These are phyloP conservation scores for Archivesica marissinica DNA, from an alignment of 1,140 invertebrate species.

Conservation along the genomic window DNA sequence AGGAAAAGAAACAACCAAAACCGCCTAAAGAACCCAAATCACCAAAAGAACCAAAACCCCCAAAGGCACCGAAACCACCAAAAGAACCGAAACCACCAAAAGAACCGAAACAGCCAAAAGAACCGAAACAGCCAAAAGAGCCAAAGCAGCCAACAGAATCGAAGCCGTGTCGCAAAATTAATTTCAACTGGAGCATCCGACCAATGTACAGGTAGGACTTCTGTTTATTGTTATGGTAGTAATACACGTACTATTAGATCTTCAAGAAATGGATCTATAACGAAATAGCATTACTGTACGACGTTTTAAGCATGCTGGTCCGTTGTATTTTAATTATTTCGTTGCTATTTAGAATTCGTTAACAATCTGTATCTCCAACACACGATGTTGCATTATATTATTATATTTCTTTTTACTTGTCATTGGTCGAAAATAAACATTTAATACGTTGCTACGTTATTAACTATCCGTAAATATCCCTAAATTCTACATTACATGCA, in stretches of 20 bases:
- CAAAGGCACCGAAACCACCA: conserved; percentile 5
- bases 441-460: no score
- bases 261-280: background rate
- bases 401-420: no score
- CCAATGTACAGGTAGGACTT: conserved; percentile 51
- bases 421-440: no score
- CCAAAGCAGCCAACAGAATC: background rate
- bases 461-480: no score
- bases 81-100: conserved; percentile 37
- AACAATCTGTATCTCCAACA: background rate
- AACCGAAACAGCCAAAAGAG: conserved; percentile 6
- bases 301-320: background rate
- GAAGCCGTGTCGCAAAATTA: background rate
- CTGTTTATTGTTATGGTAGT: background rate
- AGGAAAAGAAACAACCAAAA: conserved; percentile 33
- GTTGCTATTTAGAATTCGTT: background rate
- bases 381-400: background rate
- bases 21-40: conserved; percentile 19
- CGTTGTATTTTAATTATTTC: background rate
- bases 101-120: conserved; percentile 2
- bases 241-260: background rate
- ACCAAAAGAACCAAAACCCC: conserved; percentile 27
- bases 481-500: background rate
- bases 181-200: conserved; percentile 37
- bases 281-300: no score